Percentiles rank a stretch among this genome's conserved stretches.
These are phyloP conservation scores for Brachionus plicatilis DNA, from an alignment of 1,140 invertebrate genomes.

Conservation along the genomic window DNA sequence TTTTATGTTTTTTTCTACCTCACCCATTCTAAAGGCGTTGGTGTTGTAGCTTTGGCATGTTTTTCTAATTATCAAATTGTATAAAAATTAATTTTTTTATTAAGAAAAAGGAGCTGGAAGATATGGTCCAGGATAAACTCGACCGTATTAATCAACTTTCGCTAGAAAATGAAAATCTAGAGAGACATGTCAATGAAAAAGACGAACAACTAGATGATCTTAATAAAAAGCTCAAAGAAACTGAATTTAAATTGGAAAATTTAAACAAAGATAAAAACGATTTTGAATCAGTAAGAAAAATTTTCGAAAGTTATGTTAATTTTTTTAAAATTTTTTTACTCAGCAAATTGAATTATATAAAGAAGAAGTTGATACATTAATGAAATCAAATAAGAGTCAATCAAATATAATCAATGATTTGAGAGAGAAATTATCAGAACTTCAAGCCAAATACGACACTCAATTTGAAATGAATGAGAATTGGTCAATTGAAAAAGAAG, in stretches of 20 bases:
- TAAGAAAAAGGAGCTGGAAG: slow-evolving; percentile 16
- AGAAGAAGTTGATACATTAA: slow-evolving; percentile 10
- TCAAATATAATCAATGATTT: neutral
- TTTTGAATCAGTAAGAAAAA: neutral
- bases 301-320: neutral
- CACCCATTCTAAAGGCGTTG: neutral
- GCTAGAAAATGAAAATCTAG: slow-evolving; percentile 13
- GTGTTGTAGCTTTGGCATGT: neutral
- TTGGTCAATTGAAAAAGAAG: slow-evolving; percentile 34
- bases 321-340: too few species aligned
- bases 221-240: neutral
- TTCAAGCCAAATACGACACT: neutral
- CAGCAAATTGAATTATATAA: slow-evolving; percentile 19
- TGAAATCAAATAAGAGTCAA: slow-evolving; percentile 14
- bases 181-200: neutral
- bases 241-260: slow-evolving; percentile 2
- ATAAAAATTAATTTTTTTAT: neutral
- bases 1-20: too few species aligned
- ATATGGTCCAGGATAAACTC: neutral
- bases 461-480: slow-evolving; percentile 28
- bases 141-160: neutral
- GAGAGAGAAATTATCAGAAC: neutral
- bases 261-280: neutral
- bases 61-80: neutral
- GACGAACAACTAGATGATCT: neutral